phyloP scores from a whole-genome alignment of 2,113 vertebrate species.

The Toxostoma redivivum region DNA sequence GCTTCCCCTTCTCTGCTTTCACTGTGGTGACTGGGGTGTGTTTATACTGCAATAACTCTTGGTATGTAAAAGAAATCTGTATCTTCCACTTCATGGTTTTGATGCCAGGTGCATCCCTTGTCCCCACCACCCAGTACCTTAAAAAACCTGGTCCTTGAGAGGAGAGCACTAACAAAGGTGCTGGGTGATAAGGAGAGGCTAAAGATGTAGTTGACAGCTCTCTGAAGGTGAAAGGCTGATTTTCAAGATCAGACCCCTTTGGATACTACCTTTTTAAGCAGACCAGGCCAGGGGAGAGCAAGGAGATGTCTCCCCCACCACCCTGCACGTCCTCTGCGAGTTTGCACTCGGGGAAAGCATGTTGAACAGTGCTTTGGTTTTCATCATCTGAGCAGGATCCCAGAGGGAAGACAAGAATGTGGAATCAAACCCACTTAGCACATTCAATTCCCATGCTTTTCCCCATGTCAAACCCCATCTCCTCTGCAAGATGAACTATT shows the following conservation, averaged over 20 bases:
- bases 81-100: conserved; percentile 37
- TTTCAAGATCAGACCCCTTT: background rate
- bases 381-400: background rate
- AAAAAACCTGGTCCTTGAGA: background rate
- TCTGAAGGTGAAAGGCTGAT: background rate
- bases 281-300: background rate
- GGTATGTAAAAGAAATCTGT: conserved; percentile 33
- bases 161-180: background rate
- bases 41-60: conserved; percentile 70
- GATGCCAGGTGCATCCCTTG: background rate
- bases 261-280: background rate
- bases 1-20: background rate
- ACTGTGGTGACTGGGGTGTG: conserved; percentile 1
- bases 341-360: background rate
- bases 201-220: background rate
- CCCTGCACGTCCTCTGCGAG: background rate
- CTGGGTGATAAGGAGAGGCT: background rate
- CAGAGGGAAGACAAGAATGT: background rate
- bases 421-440: background rate
- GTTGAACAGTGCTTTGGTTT: background rate
- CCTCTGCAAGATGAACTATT: background rate
- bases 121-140: background rate
- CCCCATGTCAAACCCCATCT: conserved; percentile 1
- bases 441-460: background rate
- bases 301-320: background rate